phyloP scores from a whole-genome alignment of 1,140 invertebrate genomes.

The Sminthurinus signatus region DNA sequence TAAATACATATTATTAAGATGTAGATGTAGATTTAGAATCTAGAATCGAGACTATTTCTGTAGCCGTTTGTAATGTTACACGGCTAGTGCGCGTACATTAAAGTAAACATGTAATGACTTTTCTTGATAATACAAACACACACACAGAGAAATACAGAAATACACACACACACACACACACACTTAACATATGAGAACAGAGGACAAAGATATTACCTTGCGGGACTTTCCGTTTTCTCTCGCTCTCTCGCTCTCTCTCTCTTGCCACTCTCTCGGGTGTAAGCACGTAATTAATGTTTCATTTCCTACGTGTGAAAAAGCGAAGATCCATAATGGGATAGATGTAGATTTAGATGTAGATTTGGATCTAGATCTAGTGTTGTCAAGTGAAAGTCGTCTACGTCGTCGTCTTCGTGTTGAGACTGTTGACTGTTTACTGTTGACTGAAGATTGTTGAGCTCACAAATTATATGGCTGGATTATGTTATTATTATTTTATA shows the following conservation, averaged over 20 bases:
- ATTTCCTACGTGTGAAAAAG: not conserved
- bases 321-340: not conserved
- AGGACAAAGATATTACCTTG: not conserved
- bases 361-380: not conserved
- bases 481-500: not conserved
- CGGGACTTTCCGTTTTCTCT: slow-evolving; percentile 4
- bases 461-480: too few species aligned
- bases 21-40: too few species aligned
- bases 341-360: not conserved
- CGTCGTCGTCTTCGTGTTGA: not conserved
- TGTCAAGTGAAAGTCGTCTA: not conserved
- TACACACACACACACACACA: not conserved
- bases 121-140: too few species aligned
- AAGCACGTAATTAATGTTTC: slow-evolving; percentile 1
- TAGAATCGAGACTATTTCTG: too few species aligned
- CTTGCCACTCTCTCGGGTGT: not conserved
- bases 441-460: not conserved
- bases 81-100: too few species aligned
- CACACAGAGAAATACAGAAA: not conserved
- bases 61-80: too few species aligned
- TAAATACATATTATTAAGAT: too few species aligned
- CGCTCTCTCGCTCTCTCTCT: not conserved
- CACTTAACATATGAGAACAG: not conserved
- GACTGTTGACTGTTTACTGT: not conserved
- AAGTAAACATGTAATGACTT: too few species aligned